These are phyloP conservation scores for Disparrhopalites patrizii DNA, from an alignment of 2,888 invertebrate genomes.

Conservation along the genomic window DNA sequence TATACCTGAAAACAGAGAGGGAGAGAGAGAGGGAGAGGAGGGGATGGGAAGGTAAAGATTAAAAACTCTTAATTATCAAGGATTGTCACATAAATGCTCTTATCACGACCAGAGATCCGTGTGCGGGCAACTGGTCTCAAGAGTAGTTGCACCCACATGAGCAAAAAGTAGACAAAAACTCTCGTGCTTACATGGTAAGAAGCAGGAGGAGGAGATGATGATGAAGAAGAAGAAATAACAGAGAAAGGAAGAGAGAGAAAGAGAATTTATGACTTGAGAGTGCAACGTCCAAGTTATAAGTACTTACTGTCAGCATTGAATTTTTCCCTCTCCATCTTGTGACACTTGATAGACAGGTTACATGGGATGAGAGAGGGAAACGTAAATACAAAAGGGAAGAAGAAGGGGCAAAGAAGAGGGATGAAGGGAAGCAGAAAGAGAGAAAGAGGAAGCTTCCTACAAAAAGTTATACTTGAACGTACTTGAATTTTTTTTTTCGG, in stretches of 20 bases:
- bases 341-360: constrained; percentile 23
- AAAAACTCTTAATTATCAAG: no score
- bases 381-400: not conserved
- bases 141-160: no score
- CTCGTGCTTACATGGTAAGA: no score
- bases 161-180: not conserved
- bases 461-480: no score
- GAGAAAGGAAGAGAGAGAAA: not conserved
- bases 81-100: no score
- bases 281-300: constrained; percentile 4
- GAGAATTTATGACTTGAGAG: not conserved
- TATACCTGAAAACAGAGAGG: no score
- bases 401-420: not conserved
- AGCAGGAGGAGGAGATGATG: not conserved
- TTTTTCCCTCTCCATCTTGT: not conserved
- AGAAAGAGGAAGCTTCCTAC: constrained; percentile 7
- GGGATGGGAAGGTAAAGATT: no score
- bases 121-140: no score
- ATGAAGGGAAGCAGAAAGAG: no score
- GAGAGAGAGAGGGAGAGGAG: no score
- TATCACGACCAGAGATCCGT: no score
- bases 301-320: constrained; percentile 1
- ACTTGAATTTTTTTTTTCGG: no score
- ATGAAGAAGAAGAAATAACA: not conserved
- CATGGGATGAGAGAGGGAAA: constrained; percentile 13